A percentile compares a stretch with the other conserved stretches of the same genome.
phyloP scores from a whole-genome alignment of 2,113 vertebrate species.

The Corydoras sp. region DNA sequence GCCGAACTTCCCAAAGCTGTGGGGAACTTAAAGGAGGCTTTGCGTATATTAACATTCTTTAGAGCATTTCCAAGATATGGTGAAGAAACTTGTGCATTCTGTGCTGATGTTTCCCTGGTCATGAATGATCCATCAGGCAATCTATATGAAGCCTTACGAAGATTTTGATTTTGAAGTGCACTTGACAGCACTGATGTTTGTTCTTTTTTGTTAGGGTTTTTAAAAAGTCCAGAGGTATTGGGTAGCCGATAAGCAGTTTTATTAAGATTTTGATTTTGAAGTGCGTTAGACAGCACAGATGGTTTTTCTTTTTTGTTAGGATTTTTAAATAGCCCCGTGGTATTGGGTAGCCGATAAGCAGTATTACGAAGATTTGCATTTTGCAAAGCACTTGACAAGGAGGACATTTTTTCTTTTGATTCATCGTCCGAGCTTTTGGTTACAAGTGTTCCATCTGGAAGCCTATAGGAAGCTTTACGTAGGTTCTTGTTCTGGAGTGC shows the following conservation, averaged over 20 bases:
- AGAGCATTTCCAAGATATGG: slow-evolving; percentile 60
- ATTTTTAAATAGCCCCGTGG: slow-evolving; percentile 43
- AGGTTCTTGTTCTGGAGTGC: slow-evolving; percentile 56
- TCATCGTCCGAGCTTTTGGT: slow-evolving; percentile 29
- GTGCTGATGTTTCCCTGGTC: slow-evolving; percentile 51
- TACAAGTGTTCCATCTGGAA: slow-evolving; percentile 48
- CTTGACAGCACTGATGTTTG: slow-evolving; percentile 50
- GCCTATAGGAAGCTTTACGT: slow-evolving; percentile 52
- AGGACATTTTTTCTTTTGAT: slow-evolving; percentile 45
- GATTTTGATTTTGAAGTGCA: slow-evolving; percentile 57
- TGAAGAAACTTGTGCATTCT: slow-evolving; percentile 35
- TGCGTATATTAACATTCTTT: slow-evolving; percentile 52
- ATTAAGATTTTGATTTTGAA: slow-evolving; percentile 56
- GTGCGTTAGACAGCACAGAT: slow-evolving; percentile 51
- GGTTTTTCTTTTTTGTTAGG: slow-evolving; percentile 36
- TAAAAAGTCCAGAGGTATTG: slow-evolving; percentile 45
- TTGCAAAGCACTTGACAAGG: slow-evolving; percentile 57
- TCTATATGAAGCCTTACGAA: slow-evolving; percentile 57
- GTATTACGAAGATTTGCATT: slow-evolving; percentile 55
- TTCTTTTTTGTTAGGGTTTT: slow-evolving; percentile 36
- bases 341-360: slow-evolving; percentile 55
- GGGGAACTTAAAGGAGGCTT: slow-evolving; percentile 59
- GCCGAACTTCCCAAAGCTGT: slow-evolving; percentile 33
- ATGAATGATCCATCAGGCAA: slow-evolving; percentile 62
- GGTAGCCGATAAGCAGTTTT: slow-evolving; percentile 55